Base-by-base conservation (phyloP, 2,113 vertebrate genomes). In the Alces alces region DNA sequence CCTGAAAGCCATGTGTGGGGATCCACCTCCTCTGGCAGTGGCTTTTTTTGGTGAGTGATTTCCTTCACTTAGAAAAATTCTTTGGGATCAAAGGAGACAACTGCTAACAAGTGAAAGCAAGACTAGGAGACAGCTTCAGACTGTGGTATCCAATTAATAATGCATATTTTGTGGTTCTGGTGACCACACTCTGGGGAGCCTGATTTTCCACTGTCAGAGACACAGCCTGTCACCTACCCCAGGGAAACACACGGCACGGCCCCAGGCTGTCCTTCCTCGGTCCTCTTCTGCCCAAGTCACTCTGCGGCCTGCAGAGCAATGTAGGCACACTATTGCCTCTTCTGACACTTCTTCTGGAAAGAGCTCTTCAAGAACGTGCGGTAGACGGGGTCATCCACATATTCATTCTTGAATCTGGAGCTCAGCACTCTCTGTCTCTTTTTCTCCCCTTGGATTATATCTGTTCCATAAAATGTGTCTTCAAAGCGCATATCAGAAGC, bases 401-500 rank as follows among this genome's bases (percentile, higher is more conserved):
- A 99, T 78, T 99, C 99, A 43, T 99, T 99, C 98, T 99, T 99
- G 98, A 99, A 99, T 92, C 99, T 99, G 14, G 99, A 99, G 98
- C 99, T 99, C 96, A 99, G 97, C 25, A 99, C 99, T 95, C 99
- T 98, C 95, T 99, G 99, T 64, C 99, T 99, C 98, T 99, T 99
- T 98, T 99, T 99, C 97, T 99, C 99, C 55, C 99, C 99, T 97
- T 99, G 99, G n/a, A 99, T 99, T 86, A 98, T 95, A 94, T 99
- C 98, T 92, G 98, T 94, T 97, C 99, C 99, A 98, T 99, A 99
- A 99, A 99, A 99, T 0, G 99, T 99, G 91, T 99, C 99, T 98
- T 99, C 99, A 98, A 99, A 99, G 96, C 99, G 99, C 99, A 99
- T 99, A 93, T 99, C 99, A 91, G 99, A 99, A 25, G 99, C 99